A percentile compares a stretch with the other conserved stretches of the same genome.
These are phyloP conservation scores for Montifringilla adamsi DNA, from an alignment of 2,113 vertebrate species.

Conservation along the genomic window DNA sequence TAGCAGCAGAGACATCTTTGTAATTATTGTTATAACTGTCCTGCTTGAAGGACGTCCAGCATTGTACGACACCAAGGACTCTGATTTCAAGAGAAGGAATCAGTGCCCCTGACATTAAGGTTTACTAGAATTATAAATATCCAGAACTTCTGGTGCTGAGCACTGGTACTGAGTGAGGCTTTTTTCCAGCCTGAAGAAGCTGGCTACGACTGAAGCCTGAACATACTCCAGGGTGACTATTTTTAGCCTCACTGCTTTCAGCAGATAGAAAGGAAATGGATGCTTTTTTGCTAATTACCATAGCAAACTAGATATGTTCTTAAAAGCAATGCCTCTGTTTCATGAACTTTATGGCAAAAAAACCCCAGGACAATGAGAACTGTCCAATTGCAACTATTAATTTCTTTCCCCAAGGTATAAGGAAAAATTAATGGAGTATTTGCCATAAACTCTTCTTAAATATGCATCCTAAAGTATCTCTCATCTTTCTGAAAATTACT, in stretches of 20 bases:
- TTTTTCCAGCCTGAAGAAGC: neutral
- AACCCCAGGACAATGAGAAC: neutral
- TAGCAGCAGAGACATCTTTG: neutral
- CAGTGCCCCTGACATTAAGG: neutral
- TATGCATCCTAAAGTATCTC: neutral
- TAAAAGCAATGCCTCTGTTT: neutral
- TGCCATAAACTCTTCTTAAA: neutral
- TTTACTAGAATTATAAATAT: neutral
- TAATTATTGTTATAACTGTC: neutral
- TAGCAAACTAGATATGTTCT: neutral
- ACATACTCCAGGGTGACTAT: constrained; percentile 4
- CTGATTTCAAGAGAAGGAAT: neutral
- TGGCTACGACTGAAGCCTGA: neutral
- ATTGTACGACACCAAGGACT: rapidly evolving
- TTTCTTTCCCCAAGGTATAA: neutral
- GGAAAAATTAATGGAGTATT: neutral
- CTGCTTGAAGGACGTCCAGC: neutral
- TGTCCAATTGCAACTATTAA: neutral
- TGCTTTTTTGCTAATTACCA: constrained; percentile 40
- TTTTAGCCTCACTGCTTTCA: constrained; percentile 18
- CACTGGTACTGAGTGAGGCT: neutral
- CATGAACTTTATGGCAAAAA: neutral
- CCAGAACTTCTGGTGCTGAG: neutral
- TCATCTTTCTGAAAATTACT: neutral
- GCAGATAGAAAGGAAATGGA: constrained; percentile 19